Evolutionary conservation across 2,888 invertebrate species (phyloP).

Genomic region (Autographa pulchrina): DNA sequence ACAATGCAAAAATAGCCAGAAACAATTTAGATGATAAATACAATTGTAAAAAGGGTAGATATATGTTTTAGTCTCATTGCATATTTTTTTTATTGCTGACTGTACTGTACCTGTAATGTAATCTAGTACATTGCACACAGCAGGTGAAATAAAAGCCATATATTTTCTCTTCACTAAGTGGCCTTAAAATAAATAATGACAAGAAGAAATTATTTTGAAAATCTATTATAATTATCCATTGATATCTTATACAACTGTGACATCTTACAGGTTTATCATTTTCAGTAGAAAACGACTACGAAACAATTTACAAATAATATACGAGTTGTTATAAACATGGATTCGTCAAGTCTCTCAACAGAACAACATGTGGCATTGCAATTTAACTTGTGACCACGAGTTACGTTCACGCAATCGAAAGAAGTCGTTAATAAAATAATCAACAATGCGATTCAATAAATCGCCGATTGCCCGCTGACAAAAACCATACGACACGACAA

Average conservation of each 20-base stretch:
- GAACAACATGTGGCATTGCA: constrained; percentile 64
- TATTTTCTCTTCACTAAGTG: neutral
- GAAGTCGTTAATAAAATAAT: constrained; percentile 82
- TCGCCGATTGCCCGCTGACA: constrained; percentile 85
- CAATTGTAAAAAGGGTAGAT: no score
- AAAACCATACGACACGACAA: constrained; percentile 80
- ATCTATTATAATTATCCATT: constrained; percentile 31
- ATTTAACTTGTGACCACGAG: constrained; percentile 64
- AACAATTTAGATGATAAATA: no score
- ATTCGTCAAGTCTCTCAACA: constrained; percentile 70
- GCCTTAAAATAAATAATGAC: constrained; percentile 30
- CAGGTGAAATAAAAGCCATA: constrained; percentile 14
- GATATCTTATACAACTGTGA: constrained; percentile 44
- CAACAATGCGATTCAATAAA: constrained; percentile 83
- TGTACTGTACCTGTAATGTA: constrained; percentile 34
- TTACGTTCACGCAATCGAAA: constrained; percentile 71
- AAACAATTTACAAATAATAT: constrained; percentile 40
- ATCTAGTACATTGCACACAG: constrained; percentile 5
- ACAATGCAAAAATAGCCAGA: no score
- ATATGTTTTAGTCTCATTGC: no score
- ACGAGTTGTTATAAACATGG: constrained; percentile 61
- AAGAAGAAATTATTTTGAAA: constrained; percentile 48
- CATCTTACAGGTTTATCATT: constrained; percentile 38
- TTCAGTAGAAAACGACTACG: constrained; percentile 28
- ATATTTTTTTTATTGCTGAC: constrained; percentile 26